These are phyloP conservation scores for Brachypalpus laphriformis DNA, from an alignment of 2,888 invertebrate species.

Conservation along the genomic window DNA sequence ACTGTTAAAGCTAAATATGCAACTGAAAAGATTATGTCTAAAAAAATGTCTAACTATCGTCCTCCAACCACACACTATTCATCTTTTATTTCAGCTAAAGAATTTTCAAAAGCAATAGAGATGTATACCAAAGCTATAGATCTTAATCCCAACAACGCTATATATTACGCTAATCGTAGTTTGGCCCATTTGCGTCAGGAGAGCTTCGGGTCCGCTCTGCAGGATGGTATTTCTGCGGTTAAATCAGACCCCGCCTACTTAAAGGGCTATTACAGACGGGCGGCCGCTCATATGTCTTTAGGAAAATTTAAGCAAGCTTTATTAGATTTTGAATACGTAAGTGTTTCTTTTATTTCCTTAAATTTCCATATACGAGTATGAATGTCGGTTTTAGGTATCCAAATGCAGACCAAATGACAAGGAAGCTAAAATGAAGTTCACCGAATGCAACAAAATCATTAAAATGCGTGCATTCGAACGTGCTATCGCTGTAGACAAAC, in stretches of 20 bases:
- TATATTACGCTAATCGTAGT: conserved; percentile 97
- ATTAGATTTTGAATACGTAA: conserved; percentile 97
- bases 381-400: conserved; percentile 86
- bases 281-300: conserved; percentile 98
- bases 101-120: conserved; percentile 94
- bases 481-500: conserved; percentile 97
- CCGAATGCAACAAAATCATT: conserved; percentile 97
- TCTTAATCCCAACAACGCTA: conserved; percentile 91
- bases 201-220: conserved; percentile 96
- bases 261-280: conserved; percentile 98
- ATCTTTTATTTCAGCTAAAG: conserved; percentile 89
- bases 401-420: conserved; percentile 96
- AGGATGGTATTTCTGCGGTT: conserved; percentile 95
- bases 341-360: conserved; percentile 78
- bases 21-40: too few species aligned
- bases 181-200: conserved; percentile 97
- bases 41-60: conserved; percentile 20
- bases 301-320: conserved; percentile 98
- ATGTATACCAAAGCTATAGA: conserved; percentile 95
- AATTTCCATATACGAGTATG: too few species aligned
- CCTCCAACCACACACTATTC: conserved; percentile 72
- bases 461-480: conserved; percentile 97
- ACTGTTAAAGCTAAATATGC: too few species aligned
- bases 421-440: conserved; percentile 95
- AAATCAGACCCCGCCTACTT: conserved; percentile 94